Percentiles rank a stretch among this genome's conserved stretches.
Evolutionary conservation across 2,888 invertebrate species (phyloP).

Genomic region (Yponomeuta cagnagella): DNA sequence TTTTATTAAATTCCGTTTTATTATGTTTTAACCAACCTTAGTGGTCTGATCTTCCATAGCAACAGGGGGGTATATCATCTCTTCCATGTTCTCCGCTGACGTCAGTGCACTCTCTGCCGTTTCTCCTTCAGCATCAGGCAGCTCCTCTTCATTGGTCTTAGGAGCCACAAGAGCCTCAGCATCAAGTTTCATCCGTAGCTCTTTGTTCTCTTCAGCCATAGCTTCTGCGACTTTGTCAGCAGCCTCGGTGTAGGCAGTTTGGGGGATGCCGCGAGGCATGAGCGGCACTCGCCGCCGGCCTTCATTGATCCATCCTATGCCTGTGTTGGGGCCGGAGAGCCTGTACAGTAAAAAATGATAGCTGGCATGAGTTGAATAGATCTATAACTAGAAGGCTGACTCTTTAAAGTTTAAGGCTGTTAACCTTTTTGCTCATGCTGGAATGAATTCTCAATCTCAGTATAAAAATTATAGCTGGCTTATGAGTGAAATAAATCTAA

Average conservation of each 20-base stretch:
- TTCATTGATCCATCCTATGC: constrained; percentile 89
- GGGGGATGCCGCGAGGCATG: constrained; percentile 88
- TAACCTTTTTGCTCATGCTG: background rate
- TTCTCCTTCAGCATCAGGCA: constrained; percentile 44
- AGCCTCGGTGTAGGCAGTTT: constrained; percentile 88
- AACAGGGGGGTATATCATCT: constrained; percentile 50
- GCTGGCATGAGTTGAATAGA: too few relatives aligned
- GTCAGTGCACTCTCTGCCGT: constrained; percentile 44
- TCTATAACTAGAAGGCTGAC: background rate
- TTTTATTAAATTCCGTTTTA: too few relatives aligned
- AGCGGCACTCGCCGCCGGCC: constrained; percentile 89
- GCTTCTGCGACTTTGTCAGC: constrained; percentile 85
- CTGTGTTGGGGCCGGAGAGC: constrained; percentile 80
- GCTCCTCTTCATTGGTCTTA: constrained; percentile 50
- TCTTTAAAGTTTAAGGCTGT: background rate
- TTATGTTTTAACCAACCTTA: constrained; percentile 36
- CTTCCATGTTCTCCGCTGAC: constrained; percentile 47
- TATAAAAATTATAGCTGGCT: too few relatives aligned
- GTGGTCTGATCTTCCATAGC: constrained; percentile 65
- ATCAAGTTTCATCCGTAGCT: constrained; percentile 53
- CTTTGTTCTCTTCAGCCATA: constrained; percentile 55
- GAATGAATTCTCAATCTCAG: background rate
- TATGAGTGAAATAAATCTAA: background rate
- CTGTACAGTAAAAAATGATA: constrained; percentile 39
- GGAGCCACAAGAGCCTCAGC: constrained; percentile 53